Conservation (phyloP, 2,888 invertebrate genomes). For the Erannis defoliaria region DNA sequence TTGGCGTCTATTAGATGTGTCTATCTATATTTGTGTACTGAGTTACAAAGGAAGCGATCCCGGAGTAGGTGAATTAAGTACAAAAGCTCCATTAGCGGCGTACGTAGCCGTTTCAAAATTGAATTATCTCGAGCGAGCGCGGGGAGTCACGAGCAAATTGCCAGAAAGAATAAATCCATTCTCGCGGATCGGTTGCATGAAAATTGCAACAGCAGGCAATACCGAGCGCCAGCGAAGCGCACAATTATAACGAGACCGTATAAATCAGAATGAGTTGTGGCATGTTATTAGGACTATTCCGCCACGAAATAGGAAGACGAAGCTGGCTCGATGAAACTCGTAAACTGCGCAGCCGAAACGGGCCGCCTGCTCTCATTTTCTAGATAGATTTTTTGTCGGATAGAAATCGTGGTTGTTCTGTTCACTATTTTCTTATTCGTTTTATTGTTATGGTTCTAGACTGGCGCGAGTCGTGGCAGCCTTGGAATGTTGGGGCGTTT, state of each 20-base stretch:
- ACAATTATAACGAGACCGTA: slow-evolving; percentile 85
- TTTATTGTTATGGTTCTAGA: slow-evolving; percentile 37
- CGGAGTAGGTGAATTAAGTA: slow-evolving; percentile 59
- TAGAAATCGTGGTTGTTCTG: slow-evolving; percentile 45
- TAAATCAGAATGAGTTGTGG: slow-evolving; percentile 87
- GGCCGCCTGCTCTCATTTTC: slow-evolving; percentile 58
- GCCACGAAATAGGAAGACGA: slow-evolving; percentile 77
- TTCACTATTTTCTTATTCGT: slow-evolving; percentile 51
- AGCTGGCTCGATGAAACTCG: slow-evolving; percentile 71
- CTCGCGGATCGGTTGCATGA: slow-evolving; percentile 81
- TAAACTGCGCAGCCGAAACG: slow-evolving; percentile 61
- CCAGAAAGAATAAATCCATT: slow-evolving; percentile 82
- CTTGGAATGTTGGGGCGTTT: slow-evolving; percentile 5
- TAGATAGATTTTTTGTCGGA: slow-evolving; percentile 56
- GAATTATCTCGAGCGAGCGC: slow-evolving; percentile 69
- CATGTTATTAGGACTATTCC: slow-evolving; percentile 84
- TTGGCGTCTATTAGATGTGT: slow-evolving; percentile 53
- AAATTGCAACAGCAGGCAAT: slow-evolving; percentile 82
- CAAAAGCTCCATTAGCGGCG: slow-evolving; percentile 66
- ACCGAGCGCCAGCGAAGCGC: slow-evolving; percentile 80
- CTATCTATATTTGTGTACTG: slow-evolving; percentile 52
- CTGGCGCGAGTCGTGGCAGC: slow-evolving; percentile 1
- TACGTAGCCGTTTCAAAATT: slow-evolving; percentile 63
- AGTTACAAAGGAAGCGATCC: slow-evolving; percentile 53
- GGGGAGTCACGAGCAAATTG: slow-evolving; percentile 75